Evolutionary conservation across 2,113 vertebrate genomes (phyloP).

Genomic region (Rhizomys pruinosus): DNA sequence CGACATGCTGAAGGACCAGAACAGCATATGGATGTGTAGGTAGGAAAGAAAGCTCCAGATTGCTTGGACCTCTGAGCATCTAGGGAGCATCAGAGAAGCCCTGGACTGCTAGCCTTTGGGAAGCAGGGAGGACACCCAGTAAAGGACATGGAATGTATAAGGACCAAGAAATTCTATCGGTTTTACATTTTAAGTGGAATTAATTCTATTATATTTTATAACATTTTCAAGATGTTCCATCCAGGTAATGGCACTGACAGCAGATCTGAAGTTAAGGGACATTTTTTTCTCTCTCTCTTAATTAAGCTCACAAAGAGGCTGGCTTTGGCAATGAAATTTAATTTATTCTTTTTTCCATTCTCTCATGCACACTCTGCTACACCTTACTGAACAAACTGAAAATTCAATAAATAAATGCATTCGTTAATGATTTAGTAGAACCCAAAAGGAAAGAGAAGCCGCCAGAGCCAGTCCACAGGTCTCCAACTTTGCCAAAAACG

Average conservation of each 20-base stretch:
- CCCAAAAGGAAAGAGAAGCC: constrained; percentile 71
- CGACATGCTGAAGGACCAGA: not conserved
- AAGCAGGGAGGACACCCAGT: not conserved
- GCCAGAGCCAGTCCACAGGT: not conserved
- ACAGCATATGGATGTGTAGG: not conserved
- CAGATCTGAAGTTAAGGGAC: constrained; percentile 10
- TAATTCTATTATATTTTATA: constrained; percentile 31
- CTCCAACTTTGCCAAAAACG: constrained; percentile 68
- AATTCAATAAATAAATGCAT: constrained; percentile 81
- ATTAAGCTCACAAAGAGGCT: constrained; percentile 57
- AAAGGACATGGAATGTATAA: not conserved
- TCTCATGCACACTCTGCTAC: constrained; percentile 54
- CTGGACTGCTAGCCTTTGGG: not conserved
- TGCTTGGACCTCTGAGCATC: not conserved
- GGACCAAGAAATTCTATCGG: not conserved
- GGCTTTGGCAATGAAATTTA: constrained; percentile 63
- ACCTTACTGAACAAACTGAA: constrained; percentile 76
- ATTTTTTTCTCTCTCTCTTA: constrained; percentile 23
- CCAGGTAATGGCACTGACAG: constrained; percentile 49
- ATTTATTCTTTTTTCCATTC: constrained; percentile 55
- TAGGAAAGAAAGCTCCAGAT: not conserved
- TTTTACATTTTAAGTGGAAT: not conserved
- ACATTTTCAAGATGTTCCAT: constrained; percentile 25
- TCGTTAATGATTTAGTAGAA: constrained; percentile 77
- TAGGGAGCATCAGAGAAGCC: not conserved